Conservation (phyloP, 2,797 vertebrate species). For the Neosilurus mollespiculum region DNA sequence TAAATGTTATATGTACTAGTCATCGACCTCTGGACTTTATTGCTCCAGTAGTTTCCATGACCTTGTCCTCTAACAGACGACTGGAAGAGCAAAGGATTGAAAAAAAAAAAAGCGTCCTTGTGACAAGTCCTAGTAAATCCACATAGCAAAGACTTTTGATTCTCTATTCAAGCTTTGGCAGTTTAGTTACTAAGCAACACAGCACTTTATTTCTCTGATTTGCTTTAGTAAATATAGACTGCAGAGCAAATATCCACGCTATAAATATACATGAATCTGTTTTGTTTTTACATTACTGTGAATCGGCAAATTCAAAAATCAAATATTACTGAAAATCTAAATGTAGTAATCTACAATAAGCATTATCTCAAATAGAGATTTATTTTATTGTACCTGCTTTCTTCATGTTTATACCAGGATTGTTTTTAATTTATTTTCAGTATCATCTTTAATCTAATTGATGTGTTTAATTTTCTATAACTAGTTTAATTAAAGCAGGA, state of each 20-base stretch:
- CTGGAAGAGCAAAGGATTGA: constrained; percentile 6
- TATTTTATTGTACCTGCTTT: background rate
- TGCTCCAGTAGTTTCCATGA: constrained; percentile 49
- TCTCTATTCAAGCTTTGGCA: constrained; percentile 16
- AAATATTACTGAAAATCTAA: constrained; percentile 9
- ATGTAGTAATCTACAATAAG: background rate
- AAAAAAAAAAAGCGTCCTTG: constrained; percentile 17
- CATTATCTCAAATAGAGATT: background rate
- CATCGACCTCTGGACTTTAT: constrained; percentile 16
- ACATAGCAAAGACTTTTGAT: constrained; percentile 10
- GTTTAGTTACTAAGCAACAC: constrained; percentile 10
- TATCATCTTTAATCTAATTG: background rate
- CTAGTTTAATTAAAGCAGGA: background rate
- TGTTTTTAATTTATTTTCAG: background rate
- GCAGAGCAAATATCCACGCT: constrained; percentile 15
- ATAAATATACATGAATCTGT: constrained; percentile 13
- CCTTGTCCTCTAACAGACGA: constrained; percentile 24
- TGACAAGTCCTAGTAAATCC: constrained; percentile 45
- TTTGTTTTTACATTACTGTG: background rate
- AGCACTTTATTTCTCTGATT: background rate
- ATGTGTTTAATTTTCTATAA: background rate
- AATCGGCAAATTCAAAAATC: background rate
- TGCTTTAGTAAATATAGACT: constrained; percentile 7
- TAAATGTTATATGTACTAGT: constrained; percentile 28
- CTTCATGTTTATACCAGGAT: background rate